Evolutionary conservation across 2,797 vertebrate species (phyloP).

Genomic region (Cryptoblepharus egeriae): DNA sequence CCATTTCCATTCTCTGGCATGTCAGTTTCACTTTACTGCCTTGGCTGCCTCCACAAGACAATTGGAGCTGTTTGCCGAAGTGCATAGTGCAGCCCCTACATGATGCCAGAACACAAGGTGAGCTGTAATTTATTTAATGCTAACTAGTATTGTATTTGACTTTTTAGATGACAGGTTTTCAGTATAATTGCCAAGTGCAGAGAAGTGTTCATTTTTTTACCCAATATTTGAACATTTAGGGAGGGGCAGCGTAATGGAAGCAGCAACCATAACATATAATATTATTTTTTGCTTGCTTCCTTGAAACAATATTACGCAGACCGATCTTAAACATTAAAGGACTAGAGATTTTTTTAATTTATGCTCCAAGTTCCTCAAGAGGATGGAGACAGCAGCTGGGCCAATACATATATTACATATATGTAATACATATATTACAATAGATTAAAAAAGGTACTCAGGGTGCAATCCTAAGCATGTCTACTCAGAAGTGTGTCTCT

Average conservation of each 20-base stretch:
- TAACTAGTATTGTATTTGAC: neutral
- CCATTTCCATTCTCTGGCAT: neutral
- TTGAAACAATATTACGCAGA: neutral
- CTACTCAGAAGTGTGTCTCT: too few species aligned
- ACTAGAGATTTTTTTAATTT: neutral
- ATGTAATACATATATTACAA: neutral
- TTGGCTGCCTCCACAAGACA: conserved; percentile 15
- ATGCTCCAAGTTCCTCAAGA: neutral
- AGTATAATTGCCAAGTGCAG: conserved; percentile 20
- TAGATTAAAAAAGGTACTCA: too few species aligned
- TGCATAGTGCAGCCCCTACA: neutral
- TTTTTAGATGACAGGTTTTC: conserved; percentile 42
- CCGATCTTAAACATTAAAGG: neutral
- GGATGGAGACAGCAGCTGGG: neutral
- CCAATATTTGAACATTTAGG: conserved; percentile 19
- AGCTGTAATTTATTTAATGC: conserved; percentile 40
- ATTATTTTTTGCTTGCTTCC: neutral
- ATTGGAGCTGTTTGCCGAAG: conserved; percentile 3
- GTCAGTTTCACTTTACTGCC: conserved; percentile 9
- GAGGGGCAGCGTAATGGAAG: conserved; percentile 3
- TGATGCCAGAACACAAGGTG: conserved; percentile 37
- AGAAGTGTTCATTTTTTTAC: conserved; percentile 21
- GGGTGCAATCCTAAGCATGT: too few species aligned
- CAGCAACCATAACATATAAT: conserved; percentile 17
- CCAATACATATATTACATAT: neutral